Evolutionary conservation across 2,113 vertebrate species (phyloP).

Genomic region (Stegostoma tigrinum): DNA sequence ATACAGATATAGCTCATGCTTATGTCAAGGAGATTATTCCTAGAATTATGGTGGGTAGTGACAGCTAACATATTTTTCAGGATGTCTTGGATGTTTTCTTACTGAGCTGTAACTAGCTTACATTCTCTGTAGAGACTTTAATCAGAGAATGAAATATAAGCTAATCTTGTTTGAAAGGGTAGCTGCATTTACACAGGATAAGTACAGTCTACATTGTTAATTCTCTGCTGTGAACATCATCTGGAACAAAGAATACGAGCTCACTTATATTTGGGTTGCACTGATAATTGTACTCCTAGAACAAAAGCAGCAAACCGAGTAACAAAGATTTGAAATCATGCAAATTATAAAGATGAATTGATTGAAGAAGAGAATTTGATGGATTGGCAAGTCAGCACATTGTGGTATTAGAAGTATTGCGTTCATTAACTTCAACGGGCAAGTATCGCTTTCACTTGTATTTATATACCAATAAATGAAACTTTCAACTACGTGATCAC

Average conservation of each 20-base stretch:
- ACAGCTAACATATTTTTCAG: not conserved
- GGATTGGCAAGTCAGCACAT: not conserved
- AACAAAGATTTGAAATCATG: not conserved
- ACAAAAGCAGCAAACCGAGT: not conserved
- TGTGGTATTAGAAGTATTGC: not conserved
- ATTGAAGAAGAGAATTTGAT: not conserved
- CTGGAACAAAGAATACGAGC: not conserved
- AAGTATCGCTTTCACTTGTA: not conserved
- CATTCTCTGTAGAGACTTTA: not conserved
- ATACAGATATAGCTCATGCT: not conserved
- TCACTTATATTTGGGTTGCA: not conserved
- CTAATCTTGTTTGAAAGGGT: not conserved
- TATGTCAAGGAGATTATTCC: not conserved
- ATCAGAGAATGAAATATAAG: conserved; percentile 12
- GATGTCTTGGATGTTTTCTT: not conserved
- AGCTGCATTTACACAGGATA: not conserved
- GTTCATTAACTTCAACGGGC: not conserved
- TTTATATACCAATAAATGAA: not conserved
- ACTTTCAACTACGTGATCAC: not conserved
- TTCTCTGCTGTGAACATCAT: not conserved
- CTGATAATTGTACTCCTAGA: not conserved
- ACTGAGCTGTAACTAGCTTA: not conserved
- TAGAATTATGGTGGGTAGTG: not conserved
- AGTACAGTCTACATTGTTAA: not conserved
- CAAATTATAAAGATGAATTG: not conserved